Base-by-base conservation (phyloP, 2,888 invertebrate genomes). In the Biston betularia region DNA sequence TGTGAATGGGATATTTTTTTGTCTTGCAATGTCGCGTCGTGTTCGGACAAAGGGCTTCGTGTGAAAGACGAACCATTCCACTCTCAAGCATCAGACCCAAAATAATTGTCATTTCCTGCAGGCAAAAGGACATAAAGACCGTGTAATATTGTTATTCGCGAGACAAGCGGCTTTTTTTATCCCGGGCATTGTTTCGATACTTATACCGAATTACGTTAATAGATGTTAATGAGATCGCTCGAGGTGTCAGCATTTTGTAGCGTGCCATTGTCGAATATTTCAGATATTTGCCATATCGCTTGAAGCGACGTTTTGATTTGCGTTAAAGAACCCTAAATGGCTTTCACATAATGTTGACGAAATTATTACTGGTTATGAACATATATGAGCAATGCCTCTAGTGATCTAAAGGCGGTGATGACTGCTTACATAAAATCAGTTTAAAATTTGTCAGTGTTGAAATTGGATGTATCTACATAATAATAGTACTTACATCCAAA, bases 71-170 rank as follows among this genome's bases (percentile, higher is more conserved):
- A 87, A 71, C 86, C 86, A 88, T 90, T 92, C 83, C 84, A 82
- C 84, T 85, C 85, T 84, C 85, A 86, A 85, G 87, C 89, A 88
- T 84, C 88, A 87, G 81, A 86, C 87, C 89, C 89, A 87, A 90
- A 90, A 92, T 94, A 94, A 94, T 94, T 92, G 92, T 94, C 92
- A 93, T 93, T 93, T 94, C 94, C 94, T 94, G 94, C 90, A 92
- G 93, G 49, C 63, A 58, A 34, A 48, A 68, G 62, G 74, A 74
- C 76, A 76, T 75, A 76, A 77, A 79, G 77, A 74, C 72, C 76
- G 69, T 70, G 74, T 79, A 73, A 75, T 77, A 75, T 76, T 76
- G 66, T 76, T 71, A 70, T 70, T 72, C 54, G 68, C 68, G 53
- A 64, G 60, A 68, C 68, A 63, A 60, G 56, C 46, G 44, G 46